These are phyloP conservation scores for Aurelia sp. DNA, from an alignment of 30 jellyfish, hydroid and myxozoan genomes.

Conservation along the genomic window DNA sequence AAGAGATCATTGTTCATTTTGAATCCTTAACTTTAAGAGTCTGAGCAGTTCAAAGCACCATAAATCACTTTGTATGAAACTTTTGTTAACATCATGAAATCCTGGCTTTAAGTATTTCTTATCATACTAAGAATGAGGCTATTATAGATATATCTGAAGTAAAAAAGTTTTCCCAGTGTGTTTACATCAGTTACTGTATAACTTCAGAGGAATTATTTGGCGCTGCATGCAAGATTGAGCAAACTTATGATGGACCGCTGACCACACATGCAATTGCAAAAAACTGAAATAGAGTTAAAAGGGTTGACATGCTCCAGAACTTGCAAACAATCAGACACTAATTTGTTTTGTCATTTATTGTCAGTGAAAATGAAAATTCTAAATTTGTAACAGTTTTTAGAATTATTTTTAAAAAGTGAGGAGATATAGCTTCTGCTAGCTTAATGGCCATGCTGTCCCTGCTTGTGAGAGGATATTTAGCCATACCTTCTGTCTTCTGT, in stretches of 20 bases:
- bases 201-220: neutral
- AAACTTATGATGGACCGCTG: neutral
- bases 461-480: too few species aligned
- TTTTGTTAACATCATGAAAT: neutral
- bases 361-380: too few species aligned
- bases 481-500: neutral
- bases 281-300: too few species aligned
- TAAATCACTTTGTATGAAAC: neutral
- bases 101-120: neutral
- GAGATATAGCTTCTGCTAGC: too few species aligned
- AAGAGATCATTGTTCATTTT: neutral
- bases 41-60: conserved; percentile 5
- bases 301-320: too few species aligned
- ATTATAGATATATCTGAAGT: neutral
- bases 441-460: too few species aligned
- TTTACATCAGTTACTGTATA: conserved; percentile 3
- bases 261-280: too few species aligned
- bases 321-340: too few species aligned
- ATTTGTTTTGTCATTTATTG: too few species aligned
- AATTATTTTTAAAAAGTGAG: too few species aligned
- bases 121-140: neutral
- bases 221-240: neutral
- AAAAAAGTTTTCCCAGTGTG: too few species aligned
- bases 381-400: too few species aligned
- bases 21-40: conserved; percentile 7